Evolutionary conservation across 2,113 vertebrate genomes (phyloP).

Genomic region (Xiphorhynchus elegans): DNA sequence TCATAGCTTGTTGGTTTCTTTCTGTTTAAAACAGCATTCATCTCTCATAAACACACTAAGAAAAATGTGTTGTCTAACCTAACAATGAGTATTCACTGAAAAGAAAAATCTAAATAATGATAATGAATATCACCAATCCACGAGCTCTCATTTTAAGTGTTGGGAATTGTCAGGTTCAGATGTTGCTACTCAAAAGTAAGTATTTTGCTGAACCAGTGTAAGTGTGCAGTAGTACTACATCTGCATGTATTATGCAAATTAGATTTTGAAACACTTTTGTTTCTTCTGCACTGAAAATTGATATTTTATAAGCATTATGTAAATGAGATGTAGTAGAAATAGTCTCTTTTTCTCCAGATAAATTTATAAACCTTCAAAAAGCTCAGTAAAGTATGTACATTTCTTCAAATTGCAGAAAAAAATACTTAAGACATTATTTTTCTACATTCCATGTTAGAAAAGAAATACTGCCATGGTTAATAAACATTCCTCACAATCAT

Average conservation of each 20-base stretch:
- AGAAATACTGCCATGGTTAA: neutral
- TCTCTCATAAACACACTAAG: neutral
- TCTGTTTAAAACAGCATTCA: neutral
- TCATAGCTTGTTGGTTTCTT: neutral
- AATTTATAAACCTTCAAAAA: constrained; percentile 3
- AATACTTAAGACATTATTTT: neutral
- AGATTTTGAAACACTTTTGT: constrained; percentile 9
- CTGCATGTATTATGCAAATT: constrained; percentile 7
- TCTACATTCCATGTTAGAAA: neutral
- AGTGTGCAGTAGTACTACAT: neutral
- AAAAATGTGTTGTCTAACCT: neutral
- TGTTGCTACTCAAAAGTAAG: neutral
- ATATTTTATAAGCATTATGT: neutral
- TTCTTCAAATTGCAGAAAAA: neutral
- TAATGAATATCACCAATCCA: neutral
- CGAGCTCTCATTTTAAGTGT: neutral
- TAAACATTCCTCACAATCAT: neutral
- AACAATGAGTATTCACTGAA: neutral
- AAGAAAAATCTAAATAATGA: neutral
- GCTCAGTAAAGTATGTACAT: neutral
- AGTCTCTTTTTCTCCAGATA: neutral
- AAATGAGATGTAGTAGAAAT: neutral
- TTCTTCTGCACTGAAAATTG: neutral
- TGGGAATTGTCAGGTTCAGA: neutral
- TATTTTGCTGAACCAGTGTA: neutral